phyloP scores from a whole-genome alignment of 2,797 vertebrate species.

The Luscinia megarhynchos region DNA sequence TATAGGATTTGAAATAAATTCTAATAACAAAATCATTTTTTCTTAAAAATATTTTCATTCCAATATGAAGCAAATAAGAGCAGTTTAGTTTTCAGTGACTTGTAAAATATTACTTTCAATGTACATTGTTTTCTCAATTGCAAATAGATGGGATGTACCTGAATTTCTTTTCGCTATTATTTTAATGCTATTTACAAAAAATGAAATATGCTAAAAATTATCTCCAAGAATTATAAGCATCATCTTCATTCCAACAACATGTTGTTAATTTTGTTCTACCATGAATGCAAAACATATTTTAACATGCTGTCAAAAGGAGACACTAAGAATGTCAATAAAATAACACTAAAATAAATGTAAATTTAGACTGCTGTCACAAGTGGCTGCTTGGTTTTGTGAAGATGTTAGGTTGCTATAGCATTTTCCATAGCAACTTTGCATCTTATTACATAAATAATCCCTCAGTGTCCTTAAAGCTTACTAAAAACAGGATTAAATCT shows the following conservation, averaged over 20 bases:
- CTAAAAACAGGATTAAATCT: constrained; percentile 81
- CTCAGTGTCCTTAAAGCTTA: constrained; percentile 78
- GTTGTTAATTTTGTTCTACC: constrained; percentile 78
- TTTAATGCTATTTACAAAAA: constrained; percentile 42
- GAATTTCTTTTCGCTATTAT: neutral
- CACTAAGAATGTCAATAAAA: constrained; percentile 80
- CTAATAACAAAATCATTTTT: constrained; percentile 54
- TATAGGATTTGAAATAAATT: constrained; percentile 62
- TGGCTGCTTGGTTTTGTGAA: constrained; percentile 79
- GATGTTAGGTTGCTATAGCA: constrained; percentile 83
- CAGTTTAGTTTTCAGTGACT: constrained; percentile 18
- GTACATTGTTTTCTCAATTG: neutral
- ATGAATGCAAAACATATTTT: constrained; percentile 77
- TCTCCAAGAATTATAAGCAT: constrained; percentile 65
- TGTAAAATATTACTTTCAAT: constrained; percentile 1
- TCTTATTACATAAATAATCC: constrained; percentile 85
- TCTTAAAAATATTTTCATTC: constrained; percentile 33
- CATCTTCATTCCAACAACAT: constrained; percentile 69
- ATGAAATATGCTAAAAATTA: constrained; percentile 52
- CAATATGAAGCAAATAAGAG: constrained; percentile 18
- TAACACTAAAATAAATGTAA: constrained; percentile 84
- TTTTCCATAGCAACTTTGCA: constrained; percentile 85
- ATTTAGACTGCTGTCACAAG: constrained; percentile 84
- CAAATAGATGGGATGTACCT: neutral
- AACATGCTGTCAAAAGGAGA: constrained; percentile 81